Evolutionary conservation across 1,140 invertebrate species (phyloP).

Genomic region (Calliphora vicina): DNA sequence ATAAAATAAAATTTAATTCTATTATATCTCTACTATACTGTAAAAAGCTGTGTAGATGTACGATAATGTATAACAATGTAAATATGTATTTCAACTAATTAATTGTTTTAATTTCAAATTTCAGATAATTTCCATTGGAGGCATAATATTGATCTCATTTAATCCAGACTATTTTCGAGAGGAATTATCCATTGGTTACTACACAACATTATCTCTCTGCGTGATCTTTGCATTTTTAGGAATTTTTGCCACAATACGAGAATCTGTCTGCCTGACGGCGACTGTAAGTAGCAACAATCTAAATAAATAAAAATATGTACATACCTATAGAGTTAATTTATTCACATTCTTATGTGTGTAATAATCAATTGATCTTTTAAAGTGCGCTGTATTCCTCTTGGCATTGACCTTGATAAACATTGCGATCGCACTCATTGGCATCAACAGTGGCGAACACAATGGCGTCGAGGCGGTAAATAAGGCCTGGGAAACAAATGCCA

Average conservation of each 20-base stretch:
- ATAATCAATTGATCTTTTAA: not conserved
- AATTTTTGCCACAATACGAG: constrained; percentile 51
- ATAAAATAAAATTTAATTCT: too few species aligned
- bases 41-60: too few species aligned
- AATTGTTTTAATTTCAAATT: not conserved
- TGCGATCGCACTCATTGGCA: constrained; percentile 44
- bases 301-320: not conserved
- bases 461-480: constrained; percentile 49
- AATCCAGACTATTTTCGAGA: constrained; percentile 50
- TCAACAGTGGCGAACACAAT: constrained; percentile 45
- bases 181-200: constrained; percentile 50
- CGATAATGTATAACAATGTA: too few species aligned
- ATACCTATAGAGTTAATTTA: not conserved
- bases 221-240: constrained; percentile 51
- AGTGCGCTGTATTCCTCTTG: constrained; percentile 54
- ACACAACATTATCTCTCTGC: constrained; percentile 45
- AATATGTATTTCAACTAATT: too few species aligned
- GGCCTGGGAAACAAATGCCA: constrained; percentile 56
- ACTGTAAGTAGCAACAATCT: constrained; percentile 45
- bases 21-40: too few species aligned
- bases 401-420: constrained; percentile 52
- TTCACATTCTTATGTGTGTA: not conserved
- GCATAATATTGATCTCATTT: constrained; percentile 52
- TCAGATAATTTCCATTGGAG: constrained; percentile 48
- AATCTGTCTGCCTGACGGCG: constrained; percentile 51